Percentiles rank a stretch among this genome's conserved stretches.
These are phyloP conservation scores for Adelosebastes latens DNA, from an alignment of 2,797 vertebrate species.

Conservation along the genomic window DNA sequence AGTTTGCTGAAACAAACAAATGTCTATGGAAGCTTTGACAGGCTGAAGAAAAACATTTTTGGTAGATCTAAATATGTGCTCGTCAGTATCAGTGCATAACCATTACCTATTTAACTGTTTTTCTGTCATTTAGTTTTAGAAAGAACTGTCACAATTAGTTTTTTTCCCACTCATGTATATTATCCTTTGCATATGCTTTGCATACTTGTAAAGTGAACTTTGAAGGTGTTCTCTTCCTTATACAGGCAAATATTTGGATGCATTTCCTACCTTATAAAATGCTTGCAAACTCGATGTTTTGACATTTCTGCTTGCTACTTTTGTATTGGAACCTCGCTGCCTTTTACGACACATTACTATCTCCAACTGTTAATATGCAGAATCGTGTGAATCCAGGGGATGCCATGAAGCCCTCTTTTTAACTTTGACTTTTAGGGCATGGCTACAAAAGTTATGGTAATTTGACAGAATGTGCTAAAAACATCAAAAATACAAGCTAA, in stretches of 20 bases:
- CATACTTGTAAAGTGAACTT: not conserved
- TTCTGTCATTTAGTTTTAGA: not conserved
- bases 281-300: not conserved
- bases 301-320: not conserved
- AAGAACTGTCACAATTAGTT: not conserved
- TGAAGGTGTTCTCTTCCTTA: not conserved
- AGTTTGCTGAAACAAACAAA: not conserved
- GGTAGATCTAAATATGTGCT: not conserved
- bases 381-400: not conserved
- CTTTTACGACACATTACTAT: not conserved
- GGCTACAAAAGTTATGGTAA: no score
- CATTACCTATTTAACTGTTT: not conserved
- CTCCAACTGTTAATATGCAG: not conserved
- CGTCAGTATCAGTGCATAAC: not conserved
- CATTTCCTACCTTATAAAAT: not conserved
- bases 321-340: not conserved
- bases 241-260: not conserved
- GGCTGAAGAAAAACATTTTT: not conserved
- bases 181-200: not conserved
- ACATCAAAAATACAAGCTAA: not conserved
- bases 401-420: not conserved
- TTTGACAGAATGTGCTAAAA: not conserved
- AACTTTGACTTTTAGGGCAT: not conserved
- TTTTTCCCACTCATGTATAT: not conserved
- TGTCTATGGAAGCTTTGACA: not conserved